These are phyloP conservation scores for Drosophila fuyamai DNA, from an alignment of 1,140 invertebrate genomes.

Conservation along the genomic window DNA sequence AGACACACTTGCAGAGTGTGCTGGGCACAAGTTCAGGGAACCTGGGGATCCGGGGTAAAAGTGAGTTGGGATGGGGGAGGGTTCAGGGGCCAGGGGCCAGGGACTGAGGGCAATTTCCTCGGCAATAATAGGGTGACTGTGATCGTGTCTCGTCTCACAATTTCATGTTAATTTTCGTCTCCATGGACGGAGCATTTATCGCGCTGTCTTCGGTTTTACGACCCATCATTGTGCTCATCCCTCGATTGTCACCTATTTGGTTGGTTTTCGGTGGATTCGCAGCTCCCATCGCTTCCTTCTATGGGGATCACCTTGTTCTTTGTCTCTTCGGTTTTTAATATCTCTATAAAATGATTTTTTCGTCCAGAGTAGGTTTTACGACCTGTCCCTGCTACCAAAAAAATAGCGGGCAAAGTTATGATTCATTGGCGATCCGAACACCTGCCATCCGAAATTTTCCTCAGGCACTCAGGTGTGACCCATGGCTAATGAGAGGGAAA, in stretches of 20 bases:
- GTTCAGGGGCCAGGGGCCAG: conserved; percentile 15
- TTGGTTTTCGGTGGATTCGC: conserved; percentile 29
- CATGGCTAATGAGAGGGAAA: conserved; percentile 36
- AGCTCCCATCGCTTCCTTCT: conserved; percentile 43
- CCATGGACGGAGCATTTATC: conserved; percentile 61
- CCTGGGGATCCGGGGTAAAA: conserved; percentile 3
- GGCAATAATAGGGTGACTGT: conserved; percentile 47
- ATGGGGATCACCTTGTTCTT: conserved; percentile 28
- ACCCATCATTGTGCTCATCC: conserved; percentile 50
- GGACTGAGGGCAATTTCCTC: conserved; percentile 34
- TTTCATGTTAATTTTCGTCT: conserved; percentile 73
- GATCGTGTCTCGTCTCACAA: conserved; percentile 53
- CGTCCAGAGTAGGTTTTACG: conserved; percentile 52
- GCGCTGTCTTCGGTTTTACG: conserved; percentile 69
- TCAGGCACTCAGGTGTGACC: conserved; percentile 33
- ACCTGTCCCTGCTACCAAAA: conserved; percentile 51
- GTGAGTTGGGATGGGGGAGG: background rate
- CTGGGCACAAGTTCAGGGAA: conserved; percentile 67
- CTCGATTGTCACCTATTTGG: conserved; percentile 67
- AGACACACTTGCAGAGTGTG: conserved; percentile 80
- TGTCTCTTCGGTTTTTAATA: conserved; percentile 55
- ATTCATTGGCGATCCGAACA: conserved; percentile 58
- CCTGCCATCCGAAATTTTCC: conserved; percentile 46
- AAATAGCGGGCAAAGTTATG: conserved; percentile 46
- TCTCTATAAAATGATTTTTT: conserved; percentile 67